Conservation (phyloP, 2,113 vertebrate genomes). For the Speoplatyrhinus poulsoni region DNA sequence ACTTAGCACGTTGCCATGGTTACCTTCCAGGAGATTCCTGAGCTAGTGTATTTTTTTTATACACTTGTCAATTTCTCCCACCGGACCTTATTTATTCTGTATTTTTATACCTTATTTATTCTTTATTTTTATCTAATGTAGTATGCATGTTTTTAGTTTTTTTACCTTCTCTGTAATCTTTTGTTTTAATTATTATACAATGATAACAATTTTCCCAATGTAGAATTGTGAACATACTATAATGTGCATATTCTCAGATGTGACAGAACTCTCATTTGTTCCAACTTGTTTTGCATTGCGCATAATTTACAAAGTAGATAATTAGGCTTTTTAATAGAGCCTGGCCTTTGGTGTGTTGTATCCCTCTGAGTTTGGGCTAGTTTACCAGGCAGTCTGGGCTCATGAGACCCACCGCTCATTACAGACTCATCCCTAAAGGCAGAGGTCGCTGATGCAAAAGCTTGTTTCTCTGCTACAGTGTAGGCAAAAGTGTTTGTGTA, state of each 20-base stretch:
- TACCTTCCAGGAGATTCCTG: constrained; percentile 70
- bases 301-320: constrained; percentile 3
- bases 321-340: constrained; percentile 33
- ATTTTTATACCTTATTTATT: not conserved
- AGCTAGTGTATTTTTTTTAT: constrained; percentile 54
- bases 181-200: not conserved
- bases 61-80: constrained; percentile 50
- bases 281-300: not conserved
- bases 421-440: constrained; percentile 64
- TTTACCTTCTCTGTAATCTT: not conserved
- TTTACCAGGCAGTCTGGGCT: constrained; percentile 39
- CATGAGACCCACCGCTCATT: constrained; percentile 55
- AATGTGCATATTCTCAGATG: not conserved
- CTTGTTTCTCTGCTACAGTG: constrained; percentile 33
- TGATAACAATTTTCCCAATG: not conserved
- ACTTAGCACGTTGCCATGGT: constrained; percentile 69
- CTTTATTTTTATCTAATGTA: not conserved
- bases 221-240: not conserved
- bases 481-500: constrained; percentile 35
- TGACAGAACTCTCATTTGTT: not conserved
- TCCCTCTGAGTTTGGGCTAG: constrained; percentile 37
- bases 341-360: constrained; percentile 5
- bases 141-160: not conserved
- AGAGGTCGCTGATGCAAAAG: constrained; percentile 51
- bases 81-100: constrained; percentile 4